Percentiles rank a stretch among this genome's conserved stretches.
phyloP scores from a whole-genome alignment of 2,113 vertebrate genomes.

The Notarius quadriscutis region DNA sequence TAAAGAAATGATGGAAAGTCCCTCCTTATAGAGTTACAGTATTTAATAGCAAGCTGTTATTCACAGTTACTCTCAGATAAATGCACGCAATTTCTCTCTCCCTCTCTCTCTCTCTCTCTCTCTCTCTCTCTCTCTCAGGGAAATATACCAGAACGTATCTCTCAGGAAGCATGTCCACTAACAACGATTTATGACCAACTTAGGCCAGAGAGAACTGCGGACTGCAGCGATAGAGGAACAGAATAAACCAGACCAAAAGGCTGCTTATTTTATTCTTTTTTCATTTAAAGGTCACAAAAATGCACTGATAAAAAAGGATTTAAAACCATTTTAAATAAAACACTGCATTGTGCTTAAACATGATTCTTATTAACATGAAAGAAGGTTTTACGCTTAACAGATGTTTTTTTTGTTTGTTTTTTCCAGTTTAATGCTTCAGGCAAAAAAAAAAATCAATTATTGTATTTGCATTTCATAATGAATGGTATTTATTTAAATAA shows the following conservation, averaged over 20 bases:
- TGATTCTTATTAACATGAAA: background rate
- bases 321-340: background rate
- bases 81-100: conserved; percentile 27
- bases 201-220: background rate
- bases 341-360: background rate
- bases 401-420: background rate
- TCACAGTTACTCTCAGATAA: conserved; percentile 18
- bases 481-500: background rate
- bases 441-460: background rate
- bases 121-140: background rate
- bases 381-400: background rate
- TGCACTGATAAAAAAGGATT: background rate
- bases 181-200: conserved; percentile 28
- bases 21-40: background rate
- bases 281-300: background rate
- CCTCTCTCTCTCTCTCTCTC: conserved; percentile 8
- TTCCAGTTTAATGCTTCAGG: background rate
- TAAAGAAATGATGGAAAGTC: background rate
- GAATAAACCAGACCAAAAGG: background rate
- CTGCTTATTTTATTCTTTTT: background rate
- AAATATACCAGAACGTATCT: conserved; percentile 13
- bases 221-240: background rate
- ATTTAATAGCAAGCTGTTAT: background rate
- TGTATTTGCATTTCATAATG: background rate
- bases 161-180: background rate